Conservation (phyloP, 2,797 vertebrate genomes). For the Steatocranus sp. region DNA sequence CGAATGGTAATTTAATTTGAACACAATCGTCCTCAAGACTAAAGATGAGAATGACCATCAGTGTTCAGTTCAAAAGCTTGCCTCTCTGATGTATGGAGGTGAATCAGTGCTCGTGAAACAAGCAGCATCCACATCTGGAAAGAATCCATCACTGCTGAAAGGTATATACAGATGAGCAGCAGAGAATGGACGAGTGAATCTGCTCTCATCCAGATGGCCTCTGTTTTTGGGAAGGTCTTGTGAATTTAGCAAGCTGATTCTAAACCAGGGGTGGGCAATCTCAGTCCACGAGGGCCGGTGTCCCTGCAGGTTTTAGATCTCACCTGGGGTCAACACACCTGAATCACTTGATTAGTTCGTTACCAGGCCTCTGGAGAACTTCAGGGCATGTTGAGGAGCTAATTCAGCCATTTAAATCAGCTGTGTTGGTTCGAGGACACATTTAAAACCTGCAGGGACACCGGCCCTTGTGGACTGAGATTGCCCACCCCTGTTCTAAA, state of each 20-base stretch:
- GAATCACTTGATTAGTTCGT: too few species aligned
- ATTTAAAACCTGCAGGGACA: too few species aligned
- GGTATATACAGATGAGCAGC: neutral
- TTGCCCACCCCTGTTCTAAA: too few species aligned
- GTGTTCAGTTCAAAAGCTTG: neutral
- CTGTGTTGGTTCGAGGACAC: too few species aligned
- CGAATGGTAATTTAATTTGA: neutral
- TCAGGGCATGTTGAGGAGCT: too few species aligned
- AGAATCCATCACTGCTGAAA: rapidly evolving
- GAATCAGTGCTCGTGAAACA: rapidly evolving
- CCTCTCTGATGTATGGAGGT: rapidly evolving
- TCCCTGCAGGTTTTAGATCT: too few species aligned
- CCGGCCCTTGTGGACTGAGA: too few species aligned
- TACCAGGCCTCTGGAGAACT: too few species aligned
- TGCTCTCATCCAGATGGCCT: neutral
- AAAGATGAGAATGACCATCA: rapidly evolving
- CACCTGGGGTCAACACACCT: too few species aligned
- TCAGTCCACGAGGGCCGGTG: too few species aligned
- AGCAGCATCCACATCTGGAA: neutral
- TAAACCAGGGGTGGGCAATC: too few species aligned
- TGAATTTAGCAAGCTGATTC: neutral
- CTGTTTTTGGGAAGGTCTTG: neutral
- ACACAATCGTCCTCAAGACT: rapidly evolving
- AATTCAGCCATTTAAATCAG: too few species aligned
- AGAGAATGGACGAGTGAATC: rapidly evolving